phyloP scores from a whole-genome alignment of 2,888 invertebrate species.

The Catotricha subobsoleta region DNA sequence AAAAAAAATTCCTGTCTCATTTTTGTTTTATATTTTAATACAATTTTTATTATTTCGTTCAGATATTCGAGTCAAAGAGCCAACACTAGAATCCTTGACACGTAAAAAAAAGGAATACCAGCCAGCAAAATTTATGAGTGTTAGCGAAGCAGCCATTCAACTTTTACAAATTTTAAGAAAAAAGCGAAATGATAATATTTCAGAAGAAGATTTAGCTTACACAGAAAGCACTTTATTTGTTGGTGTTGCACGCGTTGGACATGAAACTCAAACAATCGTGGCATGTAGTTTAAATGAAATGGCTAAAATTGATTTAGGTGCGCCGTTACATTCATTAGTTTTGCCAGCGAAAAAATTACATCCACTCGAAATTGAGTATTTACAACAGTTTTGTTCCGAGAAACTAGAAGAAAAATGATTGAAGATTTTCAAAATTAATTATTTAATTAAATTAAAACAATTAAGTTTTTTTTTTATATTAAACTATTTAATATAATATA shows the following conservation, averaged over 20 bases:
- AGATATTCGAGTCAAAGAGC: constrained; percentile 98
- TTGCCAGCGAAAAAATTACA: constrained; percentile 70
- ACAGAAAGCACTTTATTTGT: constrained; percentile 50
- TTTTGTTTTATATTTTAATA: background rate
- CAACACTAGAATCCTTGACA: constrained; percentile 80
- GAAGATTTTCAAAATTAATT: background rate
- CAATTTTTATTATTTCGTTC: constrained; percentile 13
- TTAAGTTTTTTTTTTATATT: too few relatives aligned
- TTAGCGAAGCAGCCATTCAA: constrained; percentile 70
- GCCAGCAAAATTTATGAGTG: constrained; percentile 88
- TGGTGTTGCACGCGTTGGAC: constrained; percentile 82
- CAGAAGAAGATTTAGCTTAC: constrained; percentile 25
- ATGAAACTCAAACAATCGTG: constrained; percentile 60
- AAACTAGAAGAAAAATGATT: constrained; percentile 19
- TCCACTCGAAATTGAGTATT: constrained; percentile 79
- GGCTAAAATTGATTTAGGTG: constrained; percentile 55
- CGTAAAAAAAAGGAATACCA: constrained; percentile 80
- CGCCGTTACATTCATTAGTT: constrained; percentile 85
- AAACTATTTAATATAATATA: too few relatives aligned
- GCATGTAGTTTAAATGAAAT: constrained; percentile 58
- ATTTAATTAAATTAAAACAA: constrained; percentile 1
- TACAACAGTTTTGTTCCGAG: constrained; percentile 40
- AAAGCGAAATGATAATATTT: constrained; percentile 21
- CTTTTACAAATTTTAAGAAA: constrained; percentile 55
- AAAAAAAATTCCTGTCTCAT: background rate